Evolutionary conservation across 1,140 invertebrate genomes (phyloP).

Genomic region (Arion vulgaris): DNA sequence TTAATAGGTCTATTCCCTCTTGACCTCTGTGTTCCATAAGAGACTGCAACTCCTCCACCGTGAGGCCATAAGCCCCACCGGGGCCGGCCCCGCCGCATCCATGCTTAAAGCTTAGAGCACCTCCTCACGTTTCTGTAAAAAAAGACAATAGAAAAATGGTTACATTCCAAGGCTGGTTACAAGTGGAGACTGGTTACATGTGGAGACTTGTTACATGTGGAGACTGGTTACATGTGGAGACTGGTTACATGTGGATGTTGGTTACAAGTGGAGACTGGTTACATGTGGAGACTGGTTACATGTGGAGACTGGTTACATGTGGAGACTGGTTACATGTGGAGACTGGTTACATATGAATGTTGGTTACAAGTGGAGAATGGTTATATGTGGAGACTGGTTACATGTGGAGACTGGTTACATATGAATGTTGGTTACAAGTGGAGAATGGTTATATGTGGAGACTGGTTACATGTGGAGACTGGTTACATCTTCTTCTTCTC

Average conservation of each 20-base stretch:
- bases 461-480: too few relatives aligned
- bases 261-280: not conserved
- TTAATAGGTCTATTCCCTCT: constrained; percentile 90
- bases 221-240: not conserved
- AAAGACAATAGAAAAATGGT: not conserved
- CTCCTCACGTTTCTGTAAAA: constrained; percentile 2
- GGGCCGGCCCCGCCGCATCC: constrained; percentile 34
- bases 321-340: too few relatives aligned
- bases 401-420: too few relatives aligned
- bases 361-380: too few relatives aligned
- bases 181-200: too few relatives aligned
- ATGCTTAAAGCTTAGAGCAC: constrained; percentile 30
- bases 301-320: too few relatives aligned
- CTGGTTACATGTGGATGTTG: not conserved
- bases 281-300: too few relatives aligned
- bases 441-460: too few relatives aligned
- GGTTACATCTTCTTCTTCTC: too few relatives aligned
- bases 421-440: too few relatives aligned
- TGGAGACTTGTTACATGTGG: not conserved
- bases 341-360: too few relatives aligned
- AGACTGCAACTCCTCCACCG: constrained; percentile 93
- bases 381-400: too few relatives aligned
- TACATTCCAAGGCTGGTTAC: not conserved
- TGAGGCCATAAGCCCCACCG: constrained; percentile 83
- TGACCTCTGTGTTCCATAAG: constrained; percentile 94